These are phyloP conservation scores for Triplophysa bombifrons DNA, from an alignment of 2,797 vertebrate genomes.

Conservation along the genomic window DNA sequence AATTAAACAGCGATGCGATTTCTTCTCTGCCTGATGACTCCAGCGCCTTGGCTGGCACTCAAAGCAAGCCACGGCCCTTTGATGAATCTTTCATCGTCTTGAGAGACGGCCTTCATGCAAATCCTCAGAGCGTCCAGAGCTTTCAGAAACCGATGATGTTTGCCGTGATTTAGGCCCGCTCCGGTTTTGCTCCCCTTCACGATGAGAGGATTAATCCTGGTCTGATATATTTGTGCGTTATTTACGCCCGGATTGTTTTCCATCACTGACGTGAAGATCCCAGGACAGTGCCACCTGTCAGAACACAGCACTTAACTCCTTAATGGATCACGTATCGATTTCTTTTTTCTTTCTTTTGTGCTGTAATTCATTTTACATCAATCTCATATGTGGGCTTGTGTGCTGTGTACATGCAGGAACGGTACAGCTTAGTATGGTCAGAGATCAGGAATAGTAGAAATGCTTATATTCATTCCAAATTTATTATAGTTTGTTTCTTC, in stretches of 20 bases:
- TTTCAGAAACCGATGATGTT: constrained; percentile 6
- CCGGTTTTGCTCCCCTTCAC: constrained; percentile 1
- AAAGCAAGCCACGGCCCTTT: constrained; percentile 48
- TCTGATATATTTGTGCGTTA: constrained; percentile 39
- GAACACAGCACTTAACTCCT: constrained; percentile 55
- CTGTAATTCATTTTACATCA: constrained; percentile 52
- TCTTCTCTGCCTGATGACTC: constrained; percentile 22
- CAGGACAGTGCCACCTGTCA: constrained; percentile 47
- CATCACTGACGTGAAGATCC: constrained; percentile 34
- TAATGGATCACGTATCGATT: constrained; percentile 55
- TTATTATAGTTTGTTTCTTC: background rate
- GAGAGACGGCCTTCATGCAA: constrained; percentile 43
- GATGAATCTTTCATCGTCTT: constrained; percentile 59
- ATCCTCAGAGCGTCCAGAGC: background rate
- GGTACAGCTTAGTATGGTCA: background rate
- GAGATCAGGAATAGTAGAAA: constrained; percentile 33
- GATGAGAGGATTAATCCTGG: constrained; percentile 30
- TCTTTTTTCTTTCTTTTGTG: background rate
- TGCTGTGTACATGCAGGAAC: background rate
- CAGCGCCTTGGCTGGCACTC: constrained; percentile 42
- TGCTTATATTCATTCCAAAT: constrained; percentile 20
- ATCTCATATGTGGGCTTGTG: background rate
- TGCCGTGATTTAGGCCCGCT: constrained; percentile 23
- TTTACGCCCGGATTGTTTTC: constrained; percentile 42
- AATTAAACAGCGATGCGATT: constrained; percentile 18